Evolutionary conservation across 92 coral and sea anemone genomes (phyloP).

Genomic region (Umimayanthus chanpuru): DNA sequence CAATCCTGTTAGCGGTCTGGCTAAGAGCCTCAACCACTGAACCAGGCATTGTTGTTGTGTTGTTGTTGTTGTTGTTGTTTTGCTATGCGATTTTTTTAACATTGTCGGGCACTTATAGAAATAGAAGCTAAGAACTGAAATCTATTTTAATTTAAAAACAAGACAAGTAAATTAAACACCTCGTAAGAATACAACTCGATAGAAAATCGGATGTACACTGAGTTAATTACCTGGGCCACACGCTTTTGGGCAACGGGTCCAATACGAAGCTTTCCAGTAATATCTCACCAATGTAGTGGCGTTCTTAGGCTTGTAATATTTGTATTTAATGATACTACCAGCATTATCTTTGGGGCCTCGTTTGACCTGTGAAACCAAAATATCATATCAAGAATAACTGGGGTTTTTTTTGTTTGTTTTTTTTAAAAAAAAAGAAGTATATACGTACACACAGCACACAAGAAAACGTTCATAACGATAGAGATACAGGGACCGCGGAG

Average conservation of each 20-base stretch:
- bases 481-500: too few relatives aligned
- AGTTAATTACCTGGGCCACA: conserved; percentile 79
- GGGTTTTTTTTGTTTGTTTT: too few relatives aligned
- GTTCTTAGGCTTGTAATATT: conserved; percentile 59
- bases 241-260: conserved; percentile 75
- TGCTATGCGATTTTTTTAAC: too few relatives aligned
- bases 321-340: conserved; percentile 44
- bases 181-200: neutral
- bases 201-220: neutral
- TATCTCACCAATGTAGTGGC: conserved; percentile 45
- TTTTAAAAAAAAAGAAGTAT: neutral
- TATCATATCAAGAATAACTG: neutral
- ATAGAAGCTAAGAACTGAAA: too few relatives aligned
- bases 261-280: conserved; percentile 61
- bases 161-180: neutral
- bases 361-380: conserved; percentile 20
- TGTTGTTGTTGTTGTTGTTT: too few relatives aligned
- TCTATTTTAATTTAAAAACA: too few relatives aligned
- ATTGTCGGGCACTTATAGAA: too few relatives aligned
- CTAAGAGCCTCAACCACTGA: too few relatives aligned
- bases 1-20: too few relatives aligned
- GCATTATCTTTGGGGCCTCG: conserved; percentile 11
- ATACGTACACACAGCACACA: neutral
- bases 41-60: too few relatives aligned
- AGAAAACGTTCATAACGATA: neutral